phyloP scores from a whole-genome alignment of 2,797 vertebrate genomes.

The Sebastes cheni region DNA sequence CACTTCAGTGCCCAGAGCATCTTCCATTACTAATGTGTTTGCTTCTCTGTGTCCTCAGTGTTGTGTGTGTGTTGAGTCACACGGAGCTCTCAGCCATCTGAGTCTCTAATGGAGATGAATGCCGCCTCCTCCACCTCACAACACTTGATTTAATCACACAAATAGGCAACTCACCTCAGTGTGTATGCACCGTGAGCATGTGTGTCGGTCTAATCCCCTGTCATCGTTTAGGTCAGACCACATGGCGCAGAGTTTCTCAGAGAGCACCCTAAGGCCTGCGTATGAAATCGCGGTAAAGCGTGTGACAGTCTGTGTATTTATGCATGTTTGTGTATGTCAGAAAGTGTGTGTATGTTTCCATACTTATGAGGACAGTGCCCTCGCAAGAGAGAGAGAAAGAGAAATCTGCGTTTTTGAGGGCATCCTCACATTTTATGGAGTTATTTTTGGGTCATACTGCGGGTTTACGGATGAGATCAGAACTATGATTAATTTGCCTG shows the following conservation, averaged over 20 bases:
- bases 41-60: slow-evolving; percentile 25
- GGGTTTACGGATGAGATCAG: slow-evolving; percentile 37
- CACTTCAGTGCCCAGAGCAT: slow-evolving; percentile 40
- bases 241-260: slow-evolving; percentile 14
- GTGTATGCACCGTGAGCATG: neutral
- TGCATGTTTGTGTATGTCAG: neutral
- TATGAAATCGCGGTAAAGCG: slow-evolving; percentile 6
- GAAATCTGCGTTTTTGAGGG: neutral
- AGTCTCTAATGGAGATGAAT: slow-evolving; percentile 60
- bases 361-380: neutral
- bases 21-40: slow-evolving; percentile 47
- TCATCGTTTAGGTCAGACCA: slow-evolving; percentile 18
- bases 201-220: slow-evolving; percentile 6
- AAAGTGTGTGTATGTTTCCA: neutral
- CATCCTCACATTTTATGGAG: slow-evolving; percentile 2
- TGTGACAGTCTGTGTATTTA: neutral
- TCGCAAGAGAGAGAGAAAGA: neutral
- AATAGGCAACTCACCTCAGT: slow-evolving; percentile 56
- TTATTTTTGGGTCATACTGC: slow-evolving; percentile 28
- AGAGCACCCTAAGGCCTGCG: slow-evolving; percentile 11
- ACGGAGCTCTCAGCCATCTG: slow-evolving; percentile 29
- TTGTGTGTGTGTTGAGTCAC: slow-evolving; percentile 54
- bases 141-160: slow-evolving; percentile 72
- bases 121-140: slow-evolving; percentile 49
- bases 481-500: slow-evolving; percentile 26